These are phyloP conservation scores for Lasioglossum figueresi DNA, from an alignment of 2,888 invertebrate species.

Conservation along the genomic window DNA sequence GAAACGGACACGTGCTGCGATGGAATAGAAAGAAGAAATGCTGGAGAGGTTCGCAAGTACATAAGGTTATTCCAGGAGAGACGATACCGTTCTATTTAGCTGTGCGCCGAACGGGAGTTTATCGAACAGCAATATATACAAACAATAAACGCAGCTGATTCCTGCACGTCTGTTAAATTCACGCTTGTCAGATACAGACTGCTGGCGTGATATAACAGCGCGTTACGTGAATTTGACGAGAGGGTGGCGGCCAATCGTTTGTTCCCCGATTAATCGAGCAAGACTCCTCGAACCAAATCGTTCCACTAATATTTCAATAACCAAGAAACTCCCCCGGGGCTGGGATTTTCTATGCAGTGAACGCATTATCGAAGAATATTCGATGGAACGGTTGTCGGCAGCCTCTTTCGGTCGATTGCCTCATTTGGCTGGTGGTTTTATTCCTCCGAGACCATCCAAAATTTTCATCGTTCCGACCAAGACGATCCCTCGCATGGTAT, in stretches of 20 bases:
- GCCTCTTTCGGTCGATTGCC: conserved; percentile 31
- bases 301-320: conserved; percentile 69
- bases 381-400: conserved; percentile 24
- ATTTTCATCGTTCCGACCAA: neutral
- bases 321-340: conserved; percentile 53
- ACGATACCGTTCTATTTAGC: conserved; percentile 21
- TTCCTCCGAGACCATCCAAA: neutral
- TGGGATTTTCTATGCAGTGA: conserved; percentile 28
- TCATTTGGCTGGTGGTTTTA: conserved; percentile 8
- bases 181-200: conserved; percentile 80
- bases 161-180: conserved; percentile 78
- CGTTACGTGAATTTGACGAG: conserved; percentile 79
- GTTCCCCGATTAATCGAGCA: conserved; percentile 65
- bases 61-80: conserved; percentile 19
- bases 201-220: conserved; percentile 78
- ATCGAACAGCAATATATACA: conserved; percentile 64
- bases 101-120: conserved; percentile 46
- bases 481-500: conserved; percentile 13
- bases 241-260: conserved; percentile 68
- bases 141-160: conserved; percentile 77
- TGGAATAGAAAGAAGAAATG: neutral
- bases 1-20: neutral
- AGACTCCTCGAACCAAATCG: conserved; percentile 54
- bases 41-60: neutral
- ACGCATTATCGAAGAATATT: conserved; percentile 34